Conservation (phyloP, 2,113 vertebrate genomes). For the Mastomys natalensis region DNA sequence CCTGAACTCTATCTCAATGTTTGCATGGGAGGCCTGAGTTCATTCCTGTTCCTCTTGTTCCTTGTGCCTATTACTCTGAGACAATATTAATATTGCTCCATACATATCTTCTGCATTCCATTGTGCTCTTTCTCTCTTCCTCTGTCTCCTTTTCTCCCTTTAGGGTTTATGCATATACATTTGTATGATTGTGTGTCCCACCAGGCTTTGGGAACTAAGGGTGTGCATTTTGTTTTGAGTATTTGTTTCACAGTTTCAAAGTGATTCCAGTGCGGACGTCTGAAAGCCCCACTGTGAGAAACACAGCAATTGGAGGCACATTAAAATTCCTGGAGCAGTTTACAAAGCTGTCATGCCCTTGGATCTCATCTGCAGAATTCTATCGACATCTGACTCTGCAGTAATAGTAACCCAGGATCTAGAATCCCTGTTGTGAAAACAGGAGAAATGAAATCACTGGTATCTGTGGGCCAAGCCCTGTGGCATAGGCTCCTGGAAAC, state of each 20-base stretch:
- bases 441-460: not conserved
- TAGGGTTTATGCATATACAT: not conserved
- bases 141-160: too few species aligned
- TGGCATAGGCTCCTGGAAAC: not conserved
- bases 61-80: not conserved
- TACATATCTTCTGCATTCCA: not conserved
- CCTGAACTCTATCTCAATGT: not conserved
- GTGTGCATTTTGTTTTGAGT: too few species aligned
- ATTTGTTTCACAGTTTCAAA: too few species aligned
- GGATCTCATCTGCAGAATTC: not conserved
- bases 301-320: not conserved
- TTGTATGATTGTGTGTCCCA: not conserved
- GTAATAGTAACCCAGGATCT: not conserved
- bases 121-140: too few species aligned
- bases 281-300: not conserved
- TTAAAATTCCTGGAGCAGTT: not conserved
- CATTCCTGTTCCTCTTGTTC: not conserved
- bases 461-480: not conserved
- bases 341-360: not conserved
- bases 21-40: not conserved
- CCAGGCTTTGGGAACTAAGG: too few species aligned
- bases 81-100: not conserved
- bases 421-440: not conserved
- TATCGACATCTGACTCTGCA: not conserved
- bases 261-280: not conserved